These are phyloP conservation scores for Phyllotreta cruciferae DNA, from an alignment of 2,888 invertebrate genomes.

Conservation along the genomic window DNA sequence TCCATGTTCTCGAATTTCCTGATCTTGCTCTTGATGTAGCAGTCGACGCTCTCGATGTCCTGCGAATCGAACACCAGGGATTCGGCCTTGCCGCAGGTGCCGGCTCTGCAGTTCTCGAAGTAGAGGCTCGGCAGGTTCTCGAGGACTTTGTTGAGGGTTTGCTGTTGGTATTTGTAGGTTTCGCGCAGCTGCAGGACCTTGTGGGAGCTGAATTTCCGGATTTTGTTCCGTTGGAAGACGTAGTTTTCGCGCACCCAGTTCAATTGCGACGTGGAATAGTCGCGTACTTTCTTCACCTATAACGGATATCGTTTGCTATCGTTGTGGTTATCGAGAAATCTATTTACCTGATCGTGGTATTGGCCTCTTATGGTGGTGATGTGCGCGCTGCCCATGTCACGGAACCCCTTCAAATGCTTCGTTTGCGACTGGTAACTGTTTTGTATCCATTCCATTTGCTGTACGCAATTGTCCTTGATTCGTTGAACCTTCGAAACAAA, in stretches of 20 bases:
- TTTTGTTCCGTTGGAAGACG: slow-evolving; percentile 92
- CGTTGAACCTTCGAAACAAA: slow-evolving; percentile 70
- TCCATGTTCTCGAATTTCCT: slow-evolving; percentile 67
- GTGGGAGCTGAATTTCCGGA: slow-evolving; percentile 92
- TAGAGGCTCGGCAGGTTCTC: slow-evolving; percentile 91
- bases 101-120: slow-evolving; percentile 91
- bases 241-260: slow-evolving; percentile 96
- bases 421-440: slow-evolving; percentile 90
- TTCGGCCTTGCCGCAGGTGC: slow-evolving; percentile 79
- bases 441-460: slow-evolving; percentile 93
- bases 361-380: slow-evolving; percentile 86
- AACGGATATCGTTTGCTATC: slow-evolving; percentile 41
- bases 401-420: slow-evolving; percentile 83
- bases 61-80: slow-evolving; percentile 73
- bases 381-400: slow-evolving; percentile 91
- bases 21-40: slow-evolving; percentile 73
- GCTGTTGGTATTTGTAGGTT: slow-evolving; percentile 95
- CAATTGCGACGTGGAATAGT: slow-evolving; percentile 89
- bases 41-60: slow-evolving; percentile 71
- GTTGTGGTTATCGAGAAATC: neutral
- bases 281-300: slow-evolving; percentile 90
- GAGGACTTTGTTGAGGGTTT: slow-evolving; percentile 90
- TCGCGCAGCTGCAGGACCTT: slow-evolving; percentile 88
- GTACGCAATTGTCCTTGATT: slow-evolving; percentile 91
- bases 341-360: slow-evolving; percentile 86